phyloP scores from a whole-genome alignment of 1,140 invertebrate genomes.

The Apis laboriosa region DNA sequence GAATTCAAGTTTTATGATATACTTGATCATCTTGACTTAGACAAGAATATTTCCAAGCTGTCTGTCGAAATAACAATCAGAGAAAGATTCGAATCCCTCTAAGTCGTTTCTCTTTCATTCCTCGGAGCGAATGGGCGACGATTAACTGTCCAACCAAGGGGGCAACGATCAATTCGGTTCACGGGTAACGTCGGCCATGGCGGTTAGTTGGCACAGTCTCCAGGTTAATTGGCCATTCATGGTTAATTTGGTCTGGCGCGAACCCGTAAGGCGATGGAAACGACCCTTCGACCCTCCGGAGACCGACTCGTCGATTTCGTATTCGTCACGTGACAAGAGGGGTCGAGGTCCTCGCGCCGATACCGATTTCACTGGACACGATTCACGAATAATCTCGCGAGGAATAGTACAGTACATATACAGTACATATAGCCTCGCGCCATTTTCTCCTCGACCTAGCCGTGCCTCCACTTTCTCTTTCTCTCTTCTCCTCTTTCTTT shows the following conservation, averaged over 20 bases:
- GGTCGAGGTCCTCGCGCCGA: constrained; percentile 23
- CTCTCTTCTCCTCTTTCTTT: not conserved
- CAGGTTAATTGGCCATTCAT: constrained; percentile 80
- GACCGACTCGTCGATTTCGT: constrained; percentile 68
- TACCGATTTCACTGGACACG: constrained; percentile 45
- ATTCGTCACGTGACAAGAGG: constrained; percentile 63
- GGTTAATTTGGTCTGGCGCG: constrained; percentile 76
- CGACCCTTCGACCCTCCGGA: constrained; percentile 61
- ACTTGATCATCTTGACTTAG: too few relatives aligned
- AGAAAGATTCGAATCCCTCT: too few relatives aligned
- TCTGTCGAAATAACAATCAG: too few relatives aligned
- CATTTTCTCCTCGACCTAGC: not conserved
- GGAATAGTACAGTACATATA: too few relatives aligned
- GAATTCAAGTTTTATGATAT: too few relatives aligned
- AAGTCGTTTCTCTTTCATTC: not conserved
- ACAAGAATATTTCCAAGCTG: too few relatives aligned
- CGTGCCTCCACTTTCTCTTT: too few relatives aligned
- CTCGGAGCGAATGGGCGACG: constrained; percentile 35
- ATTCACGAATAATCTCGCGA: constrained; percentile 27
- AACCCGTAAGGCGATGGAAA: constrained; percentile 68
- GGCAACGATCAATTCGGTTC: constrained; percentile 59
- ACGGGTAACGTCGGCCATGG: constrained; percentile 60
- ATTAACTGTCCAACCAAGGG: constrained; percentile 51
- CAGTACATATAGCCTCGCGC: not conserved
- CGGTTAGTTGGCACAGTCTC: constrained; percentile 74